Conservation (phyloP, 2,888 invertebrate genomes). For the Campopleginae sp. region DNA sequence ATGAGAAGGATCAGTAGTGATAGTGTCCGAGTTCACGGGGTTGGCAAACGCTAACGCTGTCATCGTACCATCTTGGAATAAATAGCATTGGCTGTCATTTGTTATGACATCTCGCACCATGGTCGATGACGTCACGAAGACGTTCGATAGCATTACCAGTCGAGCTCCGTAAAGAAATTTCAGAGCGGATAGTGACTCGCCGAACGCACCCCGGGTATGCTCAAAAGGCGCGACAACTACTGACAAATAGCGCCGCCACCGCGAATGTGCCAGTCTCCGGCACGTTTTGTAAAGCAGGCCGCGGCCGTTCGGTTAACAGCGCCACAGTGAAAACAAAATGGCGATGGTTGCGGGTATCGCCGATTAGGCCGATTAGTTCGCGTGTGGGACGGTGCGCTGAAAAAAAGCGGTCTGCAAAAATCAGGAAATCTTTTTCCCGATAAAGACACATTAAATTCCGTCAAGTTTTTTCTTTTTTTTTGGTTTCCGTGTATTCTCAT, state of each 20-base stretch:
- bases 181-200: no score
- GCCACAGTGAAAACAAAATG: slow-evolving; percentile 65
- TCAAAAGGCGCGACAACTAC: background rate
- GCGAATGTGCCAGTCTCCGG: background rate
- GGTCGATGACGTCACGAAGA: slow-evolving; percentile 21
- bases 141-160: slow-evolving; percentile 8
- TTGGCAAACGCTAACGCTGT: slow-evolving; percentile 12
- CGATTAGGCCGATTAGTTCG: slow-evolving; percentile 51
- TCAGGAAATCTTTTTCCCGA: slow-evolving; percentile 18
- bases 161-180: background rate
- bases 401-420: slow-evolving; percentile 10
- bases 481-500: background rate
- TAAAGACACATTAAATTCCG: background rate
- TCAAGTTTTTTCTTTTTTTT: slow-evolving; percentile 23
- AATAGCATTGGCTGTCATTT: background rate
- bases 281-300: background rate
- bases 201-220: background rate
- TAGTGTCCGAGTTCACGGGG: slow-evolving; percentile 7
- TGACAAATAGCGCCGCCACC: background rate
- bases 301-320: slow-evolving; percentile 40
- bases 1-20: background rate
- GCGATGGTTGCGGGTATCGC: slow-evolving; percentile 61
- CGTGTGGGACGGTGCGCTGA: slow-evolving; percentile 46
- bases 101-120: slow-evolving; percentile 17
- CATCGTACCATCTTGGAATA: slow-evolving; percentile 29